Percentiles rank a stretch among this genome's conserved stretches.
phyloP scores from a whole-genome alignment of 2,113 vertebrate genomes.

The Cryptoleucopteryx plumbea region DNA sequence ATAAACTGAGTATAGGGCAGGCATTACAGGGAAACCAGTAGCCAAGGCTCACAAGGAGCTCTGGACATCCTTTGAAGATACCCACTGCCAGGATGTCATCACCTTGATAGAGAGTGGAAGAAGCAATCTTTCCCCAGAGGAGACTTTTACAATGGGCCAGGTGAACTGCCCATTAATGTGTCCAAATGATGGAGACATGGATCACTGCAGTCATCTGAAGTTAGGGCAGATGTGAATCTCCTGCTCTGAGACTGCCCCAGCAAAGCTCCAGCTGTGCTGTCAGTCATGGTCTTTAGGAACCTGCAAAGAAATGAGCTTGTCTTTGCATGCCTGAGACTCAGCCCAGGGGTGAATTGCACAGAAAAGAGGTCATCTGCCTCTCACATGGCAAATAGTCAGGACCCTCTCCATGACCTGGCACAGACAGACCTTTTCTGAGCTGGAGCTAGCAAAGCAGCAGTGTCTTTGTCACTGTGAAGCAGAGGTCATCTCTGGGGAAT shows the following conservation, averaged over 20 bases:
- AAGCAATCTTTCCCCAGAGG: background rate
- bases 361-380: background rate
- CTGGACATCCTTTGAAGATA: background rate
- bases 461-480: background rate
- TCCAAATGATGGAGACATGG: background rate
- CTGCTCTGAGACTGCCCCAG: background rate
- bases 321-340: background rate
- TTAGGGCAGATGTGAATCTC: background rate
- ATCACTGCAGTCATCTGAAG: background rate
- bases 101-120: background rate
- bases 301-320: background rate
- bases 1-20: background rate
- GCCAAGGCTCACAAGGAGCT: background rate
- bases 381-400: background rate
- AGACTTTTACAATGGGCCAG: background rate
- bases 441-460: background rate
- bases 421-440: background rate
- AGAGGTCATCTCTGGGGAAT: background rate
- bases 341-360: background rate
- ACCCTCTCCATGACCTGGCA: background rate
- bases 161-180: background rate
- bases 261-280: background rate
- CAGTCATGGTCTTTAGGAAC: background rate
- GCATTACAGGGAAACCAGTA: background rate
- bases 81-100: background rate